phyloP scores from a whole-genome alignment of 2,888 invertebrate genomes.

The Leptopilina myrica region DNA sequence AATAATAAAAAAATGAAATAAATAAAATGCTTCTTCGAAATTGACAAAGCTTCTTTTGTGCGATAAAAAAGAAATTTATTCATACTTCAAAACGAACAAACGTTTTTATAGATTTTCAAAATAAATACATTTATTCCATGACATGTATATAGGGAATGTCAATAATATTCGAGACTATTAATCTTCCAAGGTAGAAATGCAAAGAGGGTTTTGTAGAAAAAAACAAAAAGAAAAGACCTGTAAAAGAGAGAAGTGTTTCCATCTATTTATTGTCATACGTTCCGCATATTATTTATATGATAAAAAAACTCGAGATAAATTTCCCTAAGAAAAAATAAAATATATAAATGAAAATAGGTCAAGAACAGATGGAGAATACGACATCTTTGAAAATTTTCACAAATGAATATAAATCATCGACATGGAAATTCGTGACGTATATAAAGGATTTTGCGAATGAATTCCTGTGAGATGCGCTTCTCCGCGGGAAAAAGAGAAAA shows the following conservation, averaged over 20 bases:
- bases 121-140: no score
- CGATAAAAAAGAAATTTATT: background rate
- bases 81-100: conserved; percentile 2
- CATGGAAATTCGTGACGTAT: conserved; percentile 33
- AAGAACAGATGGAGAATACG: background rate
- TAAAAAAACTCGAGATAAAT: background rate
- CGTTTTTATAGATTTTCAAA: background rate
- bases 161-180: conserved; percentile 29
- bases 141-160: conserved; percentile 10
- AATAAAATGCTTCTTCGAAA: background rate
- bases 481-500: no score
- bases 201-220: conserved; percentile 1
- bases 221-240: background rate
- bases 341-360: conserved; percentile 9
- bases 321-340: background rate
- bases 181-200: conserved; percentile 7
- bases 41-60: background rate
- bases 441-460: conserved; percentile 20
- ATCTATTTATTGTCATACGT: conserved; percentile 23
- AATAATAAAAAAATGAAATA: no score
- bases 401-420: conserved; percentile 33
- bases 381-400: conserved; percentile 1
- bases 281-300: conserved; percentile 30
- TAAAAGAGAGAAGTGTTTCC: conserved; percentile 18
- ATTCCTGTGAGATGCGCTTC: background rate